Evolutionary conservation across 53 echinoderm and acorn worm genomes (phyloP), one percentile per base, ranked within the genome.

Genomic region (Crossaster papposus): DNA sequence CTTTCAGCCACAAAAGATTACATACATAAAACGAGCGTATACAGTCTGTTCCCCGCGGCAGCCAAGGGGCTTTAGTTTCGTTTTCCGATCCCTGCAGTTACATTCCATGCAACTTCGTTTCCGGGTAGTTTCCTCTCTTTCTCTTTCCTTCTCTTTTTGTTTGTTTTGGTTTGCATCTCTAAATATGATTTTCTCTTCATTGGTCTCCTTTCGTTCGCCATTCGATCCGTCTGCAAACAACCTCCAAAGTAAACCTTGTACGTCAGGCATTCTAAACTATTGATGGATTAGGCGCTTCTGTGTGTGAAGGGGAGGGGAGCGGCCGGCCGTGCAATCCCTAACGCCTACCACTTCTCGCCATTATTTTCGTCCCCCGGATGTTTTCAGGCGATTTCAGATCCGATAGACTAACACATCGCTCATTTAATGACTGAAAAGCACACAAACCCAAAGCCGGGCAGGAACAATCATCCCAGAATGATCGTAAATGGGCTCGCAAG

Each of bases 371-470:
- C 22, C 65, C 70, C 81, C 83, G 70, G 83, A 70, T 70, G 83
- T 37, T 70, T 83, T 83, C 44, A 17, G 83, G 83, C 26, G 13
- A 83, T 35, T 65, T 29, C 83, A 68, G 54, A n/a, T 22, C 18
- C n/a, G 14, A 64, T 81, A 62, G n/a, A 64, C 28, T 50, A 1
- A 18, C 24, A 36, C 50, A 83, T 83, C 83, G 68, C 83, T 83
- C 70, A 83, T 65, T 83, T 65, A 68, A 83, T 83, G 68, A 20
- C 81, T 35, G 64, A 12, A 65, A 65, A 83, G 83, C 83, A 83
- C 68, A 83, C 83, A 83, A 70, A 37, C 44, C 75, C 75, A 83
- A 44, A 83, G 54, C 68, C 64, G 22, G 30, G 83, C 29, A 64
- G 58, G 81, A 35, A 36, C 29, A 12, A 64, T 26, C 81, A 81